Percentiles rank a stretch among this genome's conserved stretches.
Evolutionary conservation across 2,113 vertebrate species (phyloP).

Genomic region (Pelecanoides urinatrix): DNA sequence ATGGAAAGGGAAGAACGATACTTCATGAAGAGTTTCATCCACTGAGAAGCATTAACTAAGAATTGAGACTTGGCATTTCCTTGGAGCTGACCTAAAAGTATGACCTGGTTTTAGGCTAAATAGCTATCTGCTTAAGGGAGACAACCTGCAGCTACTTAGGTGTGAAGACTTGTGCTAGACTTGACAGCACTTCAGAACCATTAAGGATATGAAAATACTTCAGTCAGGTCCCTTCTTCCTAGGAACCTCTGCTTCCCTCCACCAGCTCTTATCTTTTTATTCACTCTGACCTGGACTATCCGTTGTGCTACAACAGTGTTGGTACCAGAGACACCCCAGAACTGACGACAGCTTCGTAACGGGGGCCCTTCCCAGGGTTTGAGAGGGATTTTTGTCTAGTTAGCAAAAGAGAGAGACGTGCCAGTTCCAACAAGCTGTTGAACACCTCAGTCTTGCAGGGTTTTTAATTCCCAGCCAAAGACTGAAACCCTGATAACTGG

Average conservation of each 20-base stretch:
- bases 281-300: neutral
- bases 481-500: neutral
- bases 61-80: neutral
- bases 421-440: neutral
- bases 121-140: neutral
- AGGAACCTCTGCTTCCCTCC: neutral
- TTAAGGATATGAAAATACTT: neutral
- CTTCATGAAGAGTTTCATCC: neutral
- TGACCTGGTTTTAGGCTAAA: neutral
- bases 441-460: neutral
- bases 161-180: neutral
- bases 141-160: neutral
- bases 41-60: neutral
- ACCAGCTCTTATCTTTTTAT: neutral
- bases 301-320: neutral
- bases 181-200: neutral
- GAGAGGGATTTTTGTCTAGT: neutral
- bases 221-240: neutral
- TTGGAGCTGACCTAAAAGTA: neutral
- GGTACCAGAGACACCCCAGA: neutral
- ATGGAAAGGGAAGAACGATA: neutral
- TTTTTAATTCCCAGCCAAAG: neutral
- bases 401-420: neutral
- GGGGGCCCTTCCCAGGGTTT: neutral
- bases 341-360: neutral